These are phyloP conservation scores for Tragelaphus scriptus DNA, from an alignment of 2,113 vertebrate species.

Conservation along the genomic window DNA sequence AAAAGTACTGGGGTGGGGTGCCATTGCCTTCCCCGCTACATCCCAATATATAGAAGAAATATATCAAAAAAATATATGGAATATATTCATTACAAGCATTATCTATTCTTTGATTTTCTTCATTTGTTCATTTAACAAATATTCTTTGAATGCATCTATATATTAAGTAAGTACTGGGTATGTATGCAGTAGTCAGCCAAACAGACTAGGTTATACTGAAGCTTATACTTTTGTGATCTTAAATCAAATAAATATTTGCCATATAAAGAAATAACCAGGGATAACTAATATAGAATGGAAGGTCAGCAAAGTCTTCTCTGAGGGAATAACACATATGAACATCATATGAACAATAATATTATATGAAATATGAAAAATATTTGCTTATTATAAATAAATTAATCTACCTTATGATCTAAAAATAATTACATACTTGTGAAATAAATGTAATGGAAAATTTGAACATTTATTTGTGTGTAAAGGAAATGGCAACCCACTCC, in stretches of 20 bases:
- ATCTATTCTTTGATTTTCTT: background rate
- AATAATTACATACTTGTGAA: background rate
- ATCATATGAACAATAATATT: background rate
- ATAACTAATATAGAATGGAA: background rate
- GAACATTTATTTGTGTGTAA: background rate
- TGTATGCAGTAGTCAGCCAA: background rate
- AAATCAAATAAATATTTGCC: slow-evolving; percentile 30
- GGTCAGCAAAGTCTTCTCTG: background rate
- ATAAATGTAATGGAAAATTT: background rate
- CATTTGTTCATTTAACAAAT: slow-evolving; percentile 10
- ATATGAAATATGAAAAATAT: background rate
- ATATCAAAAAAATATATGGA: background rate
- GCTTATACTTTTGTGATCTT: background rate
- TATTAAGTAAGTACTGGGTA: background rate
- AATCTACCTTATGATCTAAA: background rate
- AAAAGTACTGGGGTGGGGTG: too few species aligned
- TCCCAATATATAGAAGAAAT: background rate
- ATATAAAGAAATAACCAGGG: background rate
- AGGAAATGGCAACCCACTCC: too few species aligned
- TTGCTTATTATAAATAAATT: background rate
- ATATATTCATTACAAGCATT: background rate
- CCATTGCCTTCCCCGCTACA: too few species aligned
- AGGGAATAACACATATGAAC: background rate
- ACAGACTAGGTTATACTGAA: background rate
- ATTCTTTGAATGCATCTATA: background rate